Base-by-base conservation (phyloP, 2,113 vertebrate species). In the Vulpes lagopus region DNA sequence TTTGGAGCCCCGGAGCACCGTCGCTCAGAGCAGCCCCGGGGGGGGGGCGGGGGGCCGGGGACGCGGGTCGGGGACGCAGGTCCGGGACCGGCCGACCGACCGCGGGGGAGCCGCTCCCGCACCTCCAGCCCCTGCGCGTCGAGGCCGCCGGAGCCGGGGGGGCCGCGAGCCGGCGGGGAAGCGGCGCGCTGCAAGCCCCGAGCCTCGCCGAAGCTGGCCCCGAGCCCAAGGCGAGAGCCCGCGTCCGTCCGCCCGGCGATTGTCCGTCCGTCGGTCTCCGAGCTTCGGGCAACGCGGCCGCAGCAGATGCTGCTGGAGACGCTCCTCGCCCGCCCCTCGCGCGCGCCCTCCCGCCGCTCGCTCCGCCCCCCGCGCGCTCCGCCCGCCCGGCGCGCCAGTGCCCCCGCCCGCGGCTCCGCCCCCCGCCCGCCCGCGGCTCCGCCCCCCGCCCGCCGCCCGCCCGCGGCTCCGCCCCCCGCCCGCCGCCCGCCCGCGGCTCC, bases 81-180 rank as follows among this genome's bases (percentile, higher is more conserved):
- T 43, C 43, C 43, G 43, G 43, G 43, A 43, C 43, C 43, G 43
- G 43, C 60, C 60, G 43, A 93, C 84, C 71, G 53, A 59, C 60
- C 60, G n/a, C 87, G 35, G 30, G 74, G 96, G 73, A 93, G 93
- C 90, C 78, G 86, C 91, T 96, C 95, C 95, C 35, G 89, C 93
- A 95, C 91, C 74, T 85, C 88, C 91, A 95, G 94, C 91, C 73
- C 95, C 12, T 19, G 60, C 67, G 79, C 91, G 84, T 96, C 65
- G 78, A 96, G 95, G 97, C 95, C 92, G 95, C 94, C 89, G 82
- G 71, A 86, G 79, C 94, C 57, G 43, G 55, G 49, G n/a, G 43
- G 81, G 84, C 87, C n/a, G n/a, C 62, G 73, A 71, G 53, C 53
- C 0, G 23, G 79, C 53, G 6, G 49, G 27, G 80, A n/a, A 92